Percentiles rank a stretch among this genome's conserved stretches.
Conservation (phyloP, 1,140 invertebrate genomes). For the Rhyzopertha dominica region DNA sequence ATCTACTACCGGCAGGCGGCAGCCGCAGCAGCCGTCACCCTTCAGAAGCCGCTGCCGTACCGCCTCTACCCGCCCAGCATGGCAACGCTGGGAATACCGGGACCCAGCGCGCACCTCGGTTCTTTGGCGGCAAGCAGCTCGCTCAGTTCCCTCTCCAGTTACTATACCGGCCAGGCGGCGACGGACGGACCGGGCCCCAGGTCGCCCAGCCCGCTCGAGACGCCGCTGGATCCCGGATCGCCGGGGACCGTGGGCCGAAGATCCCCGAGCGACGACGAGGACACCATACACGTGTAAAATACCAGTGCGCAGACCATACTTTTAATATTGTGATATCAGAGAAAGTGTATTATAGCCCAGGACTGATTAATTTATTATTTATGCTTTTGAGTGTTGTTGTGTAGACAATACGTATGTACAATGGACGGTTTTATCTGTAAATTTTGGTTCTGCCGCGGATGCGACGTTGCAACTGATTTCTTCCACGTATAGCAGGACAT, state of each 20-base stretch:
- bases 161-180: constrained; percentile 54
- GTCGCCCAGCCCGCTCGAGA: constrained; percentile 42
- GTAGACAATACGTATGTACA: constrained; percentile 19
- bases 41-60: constrained; percentile 86
- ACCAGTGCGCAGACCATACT: background rate
- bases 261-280: constrained; percentile 54
- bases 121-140: constrained; percentile 55
- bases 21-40: constrained; percentile 65
- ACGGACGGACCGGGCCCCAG: constrained; percentile 35
- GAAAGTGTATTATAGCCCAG: constrained; percentile 34
- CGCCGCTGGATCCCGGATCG: constrained; percentile 47
- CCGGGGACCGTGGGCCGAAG: constrained; percentile 42
- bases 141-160: constrained; percentile 55
- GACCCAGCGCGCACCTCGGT: constrained; percentile 56
- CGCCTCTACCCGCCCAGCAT: constrained; percentile 63
- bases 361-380: constrained; percentile 39
- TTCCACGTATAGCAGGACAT: too few species aligned
- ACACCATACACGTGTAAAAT: constrained; percentile 45
- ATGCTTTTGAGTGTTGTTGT: constrained; percentile 40
- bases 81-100: constrained; percentile 56
- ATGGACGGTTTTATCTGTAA: constrained; percentile 22
- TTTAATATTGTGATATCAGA: constrained; percentile 36
- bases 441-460: constrained; percentile 20
- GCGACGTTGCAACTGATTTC: too few species aligned
- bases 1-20: constrained; percentile 75